Base-by-base conservation (phyloP, 2,113 vertebrate genomes). In the Neotoma lepida region DNA sequence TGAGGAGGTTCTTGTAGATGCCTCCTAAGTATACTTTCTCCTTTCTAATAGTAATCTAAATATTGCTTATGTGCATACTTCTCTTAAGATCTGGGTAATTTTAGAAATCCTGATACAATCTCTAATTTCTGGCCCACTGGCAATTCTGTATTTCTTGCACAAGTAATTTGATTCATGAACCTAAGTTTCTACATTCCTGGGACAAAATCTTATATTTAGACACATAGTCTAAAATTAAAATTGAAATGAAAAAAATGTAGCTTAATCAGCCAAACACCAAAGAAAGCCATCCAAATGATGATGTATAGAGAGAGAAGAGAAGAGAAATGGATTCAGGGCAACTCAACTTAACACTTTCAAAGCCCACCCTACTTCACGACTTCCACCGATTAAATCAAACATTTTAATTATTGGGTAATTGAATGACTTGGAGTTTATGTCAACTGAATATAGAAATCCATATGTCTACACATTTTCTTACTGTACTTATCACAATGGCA, bases 331-430 rank as follows among this genome's bases (percentile, higher is more conserved):
- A 61, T 64, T 30, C n/a, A 13, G 20, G 49, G 41, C 9, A 54
- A 81, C 1, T 35, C 9, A 30, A 18, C 33, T 81, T 81, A 44
- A 18, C 44, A 22, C 81, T 46, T 20, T 71, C 46, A 28, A 74
- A 93, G 7, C 17, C 73, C 24, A 94, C 18, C 24, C 9, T 81
- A 58, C 13, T 44, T 89, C 30, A 46, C n/a, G 56, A 39, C 1
- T 92, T 63, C 54, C 41, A 77, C 82, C 89, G 66, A 10, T 76
- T 84, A 39, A 85, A 49, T 4, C 35, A 85, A 12, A 80, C 56
- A 63, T 14, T 84, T 81, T 94, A 56, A 30, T 84, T 61, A 94
- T 80, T 93, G 41, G 78, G 66, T 84, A 89, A 46, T 76, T 90
- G n/a, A 91, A 12, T 86, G 15, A 76, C 6, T 64, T 76, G 28